Evolutionary conservation across 2,113 vertebrate genomes (phyloP).

Genomic region (Dryoscopus gambensis): DNA sequence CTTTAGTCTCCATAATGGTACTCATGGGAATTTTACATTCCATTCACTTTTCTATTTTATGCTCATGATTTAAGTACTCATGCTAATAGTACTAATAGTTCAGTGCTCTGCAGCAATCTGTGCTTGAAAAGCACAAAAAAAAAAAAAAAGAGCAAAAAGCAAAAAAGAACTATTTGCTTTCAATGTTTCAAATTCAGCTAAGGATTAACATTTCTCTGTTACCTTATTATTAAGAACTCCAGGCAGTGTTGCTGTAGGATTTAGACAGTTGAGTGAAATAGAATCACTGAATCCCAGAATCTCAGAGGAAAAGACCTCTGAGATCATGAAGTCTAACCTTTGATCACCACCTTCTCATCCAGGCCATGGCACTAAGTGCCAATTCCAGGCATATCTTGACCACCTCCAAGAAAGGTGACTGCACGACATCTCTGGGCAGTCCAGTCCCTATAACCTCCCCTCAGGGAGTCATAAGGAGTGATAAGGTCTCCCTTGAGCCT

Average conservation of each 20-base stretch:
- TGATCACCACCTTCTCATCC: background rate
- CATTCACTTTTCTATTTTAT: constrained; percentile 41
- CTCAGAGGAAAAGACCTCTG: background rate
- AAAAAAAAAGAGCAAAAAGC: background rate
- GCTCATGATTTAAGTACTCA: constrained; percentile 34
- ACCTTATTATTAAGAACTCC: background rate
- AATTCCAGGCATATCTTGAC: background rate
- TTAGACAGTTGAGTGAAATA: background rate
- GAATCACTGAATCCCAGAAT: background rate
- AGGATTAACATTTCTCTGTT: background rate
- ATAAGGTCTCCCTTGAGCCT: background rate
- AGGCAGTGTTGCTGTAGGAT: background rate
- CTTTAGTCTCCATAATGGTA: constrained; percentile 17
- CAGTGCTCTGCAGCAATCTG: background rate
- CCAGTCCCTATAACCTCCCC: background rate
- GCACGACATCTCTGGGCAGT: background rate
- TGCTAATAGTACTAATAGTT: constrained; percentile 19
- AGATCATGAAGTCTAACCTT: background rate
- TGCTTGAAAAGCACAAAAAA: background rate
- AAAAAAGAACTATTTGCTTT: background rate
- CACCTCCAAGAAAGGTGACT: background rate
- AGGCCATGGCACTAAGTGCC: background rate
- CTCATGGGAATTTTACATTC: constrained; percentile 64
- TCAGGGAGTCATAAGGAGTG: background rate
- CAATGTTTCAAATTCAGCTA: background rate